A percentile compares a stretch with the other conserved stretches of the same genome.
Conservation (phyloP, 2,113 vertebrate species). For the Isichthys henryi region DNA sequence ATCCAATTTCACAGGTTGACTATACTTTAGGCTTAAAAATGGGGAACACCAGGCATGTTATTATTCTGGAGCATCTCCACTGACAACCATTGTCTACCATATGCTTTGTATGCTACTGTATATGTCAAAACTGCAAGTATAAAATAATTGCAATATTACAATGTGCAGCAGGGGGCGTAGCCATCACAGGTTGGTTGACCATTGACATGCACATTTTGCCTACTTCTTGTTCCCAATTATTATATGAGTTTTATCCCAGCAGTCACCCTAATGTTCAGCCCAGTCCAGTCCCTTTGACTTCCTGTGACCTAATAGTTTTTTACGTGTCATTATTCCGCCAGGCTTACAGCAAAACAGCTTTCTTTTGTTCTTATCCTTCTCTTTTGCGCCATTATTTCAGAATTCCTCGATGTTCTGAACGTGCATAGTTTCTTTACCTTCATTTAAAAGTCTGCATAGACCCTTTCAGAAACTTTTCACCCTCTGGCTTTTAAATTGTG, state of each 20-base stretch:
- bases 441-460: neutral
- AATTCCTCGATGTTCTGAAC: neutral
- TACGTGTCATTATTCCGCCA: neutral
- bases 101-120: neutral
- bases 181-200: neutral
- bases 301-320: neutral
- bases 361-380: neutral
- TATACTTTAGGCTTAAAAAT: neutral
- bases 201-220: neutral
- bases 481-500: constrained; percentile 2
- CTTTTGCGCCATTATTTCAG: neutral
- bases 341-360: neutral
- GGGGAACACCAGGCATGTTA: neutral
- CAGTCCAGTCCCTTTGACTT: neutral
- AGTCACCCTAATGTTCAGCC: neutral
- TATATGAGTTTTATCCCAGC: neutral
- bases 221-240: neutral
- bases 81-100: neutral
- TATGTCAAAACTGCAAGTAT: neutral
- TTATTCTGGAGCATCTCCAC: neutral
- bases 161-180: neutral
- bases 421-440: neutral
- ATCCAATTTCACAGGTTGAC: neutral
- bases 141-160: neutral
- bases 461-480: too few species aligned